Evolutionary conservation across 2,888 invertebrate species (phyloP), one percentile per base, ranked within the genome.

Genomic region (Orchesellides sinensis): DNA sequence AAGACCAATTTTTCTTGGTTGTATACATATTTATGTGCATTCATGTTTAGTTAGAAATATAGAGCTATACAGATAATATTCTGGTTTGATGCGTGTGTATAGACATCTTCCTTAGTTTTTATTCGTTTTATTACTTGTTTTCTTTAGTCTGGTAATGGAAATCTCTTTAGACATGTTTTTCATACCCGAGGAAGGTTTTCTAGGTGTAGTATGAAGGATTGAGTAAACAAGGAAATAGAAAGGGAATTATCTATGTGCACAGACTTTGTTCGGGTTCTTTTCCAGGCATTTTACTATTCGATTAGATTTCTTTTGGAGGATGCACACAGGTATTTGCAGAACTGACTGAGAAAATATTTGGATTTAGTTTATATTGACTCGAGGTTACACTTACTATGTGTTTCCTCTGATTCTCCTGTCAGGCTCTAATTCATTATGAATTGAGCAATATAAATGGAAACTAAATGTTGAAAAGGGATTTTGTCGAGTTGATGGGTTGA

Each of bases 391-490:
- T 32, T n/a, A n/a, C n/a, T n/a, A 3, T 52, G n/a, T n/a, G n/a
- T 65, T 65, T 45, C 69, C 14, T 72, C 25, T 35, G 21, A 56
- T 56, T 61, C 29, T 25, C 2, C 54, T 27, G 17, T 5, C 45
- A 21, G 27, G 17, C 61, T 40, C 8, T n/a, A 63, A 73, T 73
- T 73, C 52, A 63, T 1, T 29, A 5, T 63, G 63, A 49, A 73
- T 73, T 73, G 73, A 63, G 63, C 17, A 49, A 49, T 63, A 73
- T 73, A 69, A 54, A 69, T 69, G 69, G 54, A 69, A 69, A 54
- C 32, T 54, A 35, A 19, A n/a, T 32, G 6, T 5, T 6, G 32
- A 32, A 32, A 32, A 40, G 10, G 2, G 40, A 40, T 14, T n/a
- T 40, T 40, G n/a, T n/a, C n/a, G n/a, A n/a, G n/a, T n/a, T n/a